These are phyloP conservation scores for Siniperca knerii DNA, from an alignment of 2,113 vertebrate species.

Conservation along the genomic window DNA sequence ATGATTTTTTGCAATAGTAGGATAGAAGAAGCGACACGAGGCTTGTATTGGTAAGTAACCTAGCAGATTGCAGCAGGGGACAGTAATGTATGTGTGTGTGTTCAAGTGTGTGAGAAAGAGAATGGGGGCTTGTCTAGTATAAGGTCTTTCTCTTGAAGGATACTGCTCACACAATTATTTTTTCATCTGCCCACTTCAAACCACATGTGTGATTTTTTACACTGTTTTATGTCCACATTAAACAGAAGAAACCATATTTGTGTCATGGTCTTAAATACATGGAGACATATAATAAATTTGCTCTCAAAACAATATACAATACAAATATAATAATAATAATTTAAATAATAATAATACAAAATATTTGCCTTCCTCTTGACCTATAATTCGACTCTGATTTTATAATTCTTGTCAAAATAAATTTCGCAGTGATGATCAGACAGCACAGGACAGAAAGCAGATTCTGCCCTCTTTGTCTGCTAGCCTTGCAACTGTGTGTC, in stretches of 20 bases:
- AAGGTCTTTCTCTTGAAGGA: slow-evolving; percentile 69
- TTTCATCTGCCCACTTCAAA: slow-evolving; percentile 76
- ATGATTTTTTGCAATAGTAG: slow-evolving; percentile 73
- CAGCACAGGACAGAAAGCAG: slow-evolving; percentile 62
- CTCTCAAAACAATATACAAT: slow-evolving; percentile 25
- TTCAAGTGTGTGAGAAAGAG: slow-evolving; percentile 38
- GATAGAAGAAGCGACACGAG: slow-evolving; percentile 69
- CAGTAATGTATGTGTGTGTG: slow-evolving; percentile 54
- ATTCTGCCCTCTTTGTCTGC: slow-evolving; percentile 81
- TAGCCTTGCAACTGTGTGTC: slow-evolving; percentile 82
- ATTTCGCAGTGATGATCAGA: slow-evolving; percentile 62
- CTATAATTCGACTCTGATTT: slow-evolving; percentile 32
- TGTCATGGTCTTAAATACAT: slow-evolving; percentile 67
- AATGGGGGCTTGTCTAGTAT: slow-evolving; percentile 40
- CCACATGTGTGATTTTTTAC: slow-evolving; percentile 66
- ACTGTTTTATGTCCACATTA: slow-evolving; percentile 73
- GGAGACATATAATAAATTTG: slow-evolving; percentile 59
- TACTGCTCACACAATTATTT: slow-evolving; percentile 76
- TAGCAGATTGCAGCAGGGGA: slow-evolving; percentile 70
- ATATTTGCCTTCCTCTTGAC: neutral
- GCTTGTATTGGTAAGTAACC: slow-evolving; percentile 73
- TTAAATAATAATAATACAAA: neutral
- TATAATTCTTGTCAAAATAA: slow-evolving; percentile 48
- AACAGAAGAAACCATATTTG: slow-evolving; percentile 70
- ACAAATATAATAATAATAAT: neutral